Conservation (phyloP, 2,888 invertebrate species). For the Bellardia bayeri region DNA sequence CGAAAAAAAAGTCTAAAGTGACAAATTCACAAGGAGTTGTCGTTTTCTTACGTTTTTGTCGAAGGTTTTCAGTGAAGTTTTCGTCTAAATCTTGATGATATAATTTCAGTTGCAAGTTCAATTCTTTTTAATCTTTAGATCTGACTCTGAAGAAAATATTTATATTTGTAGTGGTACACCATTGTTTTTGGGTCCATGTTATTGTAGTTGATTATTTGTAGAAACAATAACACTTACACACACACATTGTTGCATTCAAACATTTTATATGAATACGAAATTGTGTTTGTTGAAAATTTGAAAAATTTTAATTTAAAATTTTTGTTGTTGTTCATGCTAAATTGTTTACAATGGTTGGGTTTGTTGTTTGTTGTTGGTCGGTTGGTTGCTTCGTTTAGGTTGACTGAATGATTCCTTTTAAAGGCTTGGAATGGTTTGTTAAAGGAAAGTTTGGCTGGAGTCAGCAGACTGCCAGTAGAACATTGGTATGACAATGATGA, state of each 20-base stretch:
- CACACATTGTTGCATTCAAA: not conserved
- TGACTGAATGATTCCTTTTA: constrained; percentile 59
- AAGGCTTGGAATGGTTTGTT: constrained; percentile 45
- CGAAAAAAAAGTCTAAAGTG: no score
- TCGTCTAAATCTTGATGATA: not conserved
- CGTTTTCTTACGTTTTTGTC: no score
- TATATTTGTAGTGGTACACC: not conserved
- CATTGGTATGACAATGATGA: constrained; percentile 60
- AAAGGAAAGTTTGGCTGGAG: constrained; percentile 58
- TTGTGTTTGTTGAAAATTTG: constrained; percentile 79
- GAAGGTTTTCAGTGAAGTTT: not conserved
- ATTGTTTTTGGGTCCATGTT: constrained; percentile 36
- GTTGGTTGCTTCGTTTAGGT: constrained; percentile 72
- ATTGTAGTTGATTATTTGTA: constrained; percentile 39
- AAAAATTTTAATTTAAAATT: constrained; percentile 85
- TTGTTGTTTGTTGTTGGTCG: constrained; percentile 54
- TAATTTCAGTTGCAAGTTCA: not conserved
- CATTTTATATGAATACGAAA: constrained; percentile 45
- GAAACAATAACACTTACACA: not conserved
- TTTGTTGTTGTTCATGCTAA: constrained; percentile 80
- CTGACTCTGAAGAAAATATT: not conserved
- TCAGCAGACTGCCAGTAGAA: constrained; percentile 24
- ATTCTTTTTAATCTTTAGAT: not conserved
- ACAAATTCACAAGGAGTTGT: no score
- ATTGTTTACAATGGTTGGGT: constrained; percentile 77